Conservation (phyloP, 2,888 invertebrate genomes). For the Ernsta delagoae region DNA sequence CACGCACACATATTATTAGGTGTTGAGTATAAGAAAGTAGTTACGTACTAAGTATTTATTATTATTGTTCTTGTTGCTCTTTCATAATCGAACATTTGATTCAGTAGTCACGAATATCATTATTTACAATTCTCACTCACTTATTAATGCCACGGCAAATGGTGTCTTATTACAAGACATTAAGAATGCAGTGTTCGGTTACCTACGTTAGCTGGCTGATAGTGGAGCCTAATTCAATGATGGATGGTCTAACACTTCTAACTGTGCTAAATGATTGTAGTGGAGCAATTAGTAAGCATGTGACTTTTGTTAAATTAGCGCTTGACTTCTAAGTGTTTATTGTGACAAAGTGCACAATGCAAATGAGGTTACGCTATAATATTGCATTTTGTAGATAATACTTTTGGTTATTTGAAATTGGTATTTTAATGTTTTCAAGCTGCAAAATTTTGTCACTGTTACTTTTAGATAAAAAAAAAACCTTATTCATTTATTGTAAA, state of each 20-base stretch:
- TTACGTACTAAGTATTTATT: no score
- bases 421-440: not conserved
- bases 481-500: no score
- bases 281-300: slow-evolving; percentile 61
- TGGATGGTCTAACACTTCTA: slow-evolving; percentile 60
- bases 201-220: slow-evolving; percentile 3
- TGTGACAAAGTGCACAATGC: slow-evolving; percentile 28
- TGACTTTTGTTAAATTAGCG: slow-evolving; percentile 60
- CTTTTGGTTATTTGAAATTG: not conserved
- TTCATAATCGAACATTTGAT: slow-evolving; percentile 11
- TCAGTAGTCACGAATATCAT: slow-evolving; percentile 31
- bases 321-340: slow-evolving; percentile 36
- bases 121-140: not conserved
- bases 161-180: slow-evolving; percentile 8
- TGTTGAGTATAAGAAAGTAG: no score
- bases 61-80: slow-evolving; percentile 28
- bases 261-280: slow-evolving; percentile 66
- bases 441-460: no score
- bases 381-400: not conserved
- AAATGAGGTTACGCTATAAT: not conserved
- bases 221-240: slow-evolving; percentile 44
- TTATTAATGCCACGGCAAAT: not conserved
- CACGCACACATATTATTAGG: slow-evolving; percentile 19
- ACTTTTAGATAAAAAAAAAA: no score
- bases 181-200: slow-evolving; percentile 9